Evolutionary conservation across 2,797 vertebrate genomes (phyloP).

Genomic region (Emys orbicularis): DNA sequence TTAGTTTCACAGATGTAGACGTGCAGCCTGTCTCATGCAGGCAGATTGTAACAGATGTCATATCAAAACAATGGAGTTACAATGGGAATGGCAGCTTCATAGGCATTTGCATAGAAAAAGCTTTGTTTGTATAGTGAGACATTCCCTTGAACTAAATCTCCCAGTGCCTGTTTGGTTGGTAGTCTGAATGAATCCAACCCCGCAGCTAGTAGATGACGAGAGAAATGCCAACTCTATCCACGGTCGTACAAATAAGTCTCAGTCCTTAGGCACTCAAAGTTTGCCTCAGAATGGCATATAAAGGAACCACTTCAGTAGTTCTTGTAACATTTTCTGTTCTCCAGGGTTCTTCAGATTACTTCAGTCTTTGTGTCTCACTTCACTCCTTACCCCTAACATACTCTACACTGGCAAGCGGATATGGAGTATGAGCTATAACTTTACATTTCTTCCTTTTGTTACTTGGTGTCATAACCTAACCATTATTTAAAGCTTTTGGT

Average conservation of each 20-base stretch:
- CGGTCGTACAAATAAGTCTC: neutral
- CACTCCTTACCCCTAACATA: neutral
- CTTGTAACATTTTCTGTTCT: neutral
- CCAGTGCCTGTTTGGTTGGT: neutral
- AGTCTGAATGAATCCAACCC: neutral
- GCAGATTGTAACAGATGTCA: neutral
- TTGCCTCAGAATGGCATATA: neutral
- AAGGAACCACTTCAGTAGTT: neutral
- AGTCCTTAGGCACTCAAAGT: neutral
- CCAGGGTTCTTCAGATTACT: neutral
- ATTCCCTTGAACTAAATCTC: neutral
- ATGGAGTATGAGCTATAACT: neutral
- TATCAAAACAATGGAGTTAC: neutral
- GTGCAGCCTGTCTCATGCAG: neutral
- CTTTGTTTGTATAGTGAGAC: neutral
- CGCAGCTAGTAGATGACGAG: neutral
- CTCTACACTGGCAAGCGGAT: neutral
- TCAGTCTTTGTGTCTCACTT: neutral
- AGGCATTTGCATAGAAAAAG: neutral
- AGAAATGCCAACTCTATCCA: neutral
- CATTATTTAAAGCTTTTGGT: slow-evolving; percentile 20
- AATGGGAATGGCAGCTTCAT: neutral
- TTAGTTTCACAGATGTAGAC: neutral
- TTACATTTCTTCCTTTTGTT: slow-evolving; percentile 5
- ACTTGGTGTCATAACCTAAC: neutral